These are phyloP conservation scores for Drosophila pegasa DNA, from an alignment of 2,888 invertebrate species.

Conservation along the genomic window DNA sequence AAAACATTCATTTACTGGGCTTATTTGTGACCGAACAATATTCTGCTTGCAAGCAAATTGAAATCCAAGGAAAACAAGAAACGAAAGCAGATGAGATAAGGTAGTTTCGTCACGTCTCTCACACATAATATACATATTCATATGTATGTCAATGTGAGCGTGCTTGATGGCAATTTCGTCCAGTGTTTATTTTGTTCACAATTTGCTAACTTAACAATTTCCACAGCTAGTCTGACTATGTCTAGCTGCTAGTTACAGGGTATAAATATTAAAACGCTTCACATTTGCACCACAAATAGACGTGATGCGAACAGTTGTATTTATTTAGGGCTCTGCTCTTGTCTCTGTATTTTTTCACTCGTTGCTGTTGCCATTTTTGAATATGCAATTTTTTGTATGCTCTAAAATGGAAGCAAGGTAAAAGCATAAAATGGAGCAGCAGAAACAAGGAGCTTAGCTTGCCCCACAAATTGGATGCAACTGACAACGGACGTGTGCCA, in stretches of 20 bases:
- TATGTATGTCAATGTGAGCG: too few relatives aligned
- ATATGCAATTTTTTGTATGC: conserved; percentile 35
- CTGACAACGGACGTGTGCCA: conserved; percentile 42
- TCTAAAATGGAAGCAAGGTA: conserved; percentile 6
- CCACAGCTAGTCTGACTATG: too few relatives aligned
- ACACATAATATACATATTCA: too few relatives aligned
- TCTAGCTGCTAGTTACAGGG: neutral
- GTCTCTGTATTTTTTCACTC: conserved; percentile 14
- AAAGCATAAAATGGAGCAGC: neutral
- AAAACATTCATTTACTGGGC: too few relatives aligned
- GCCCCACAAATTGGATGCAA: conserved; percentile 33
- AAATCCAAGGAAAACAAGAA: too few relatives aligned
- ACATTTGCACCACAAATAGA: conserved; percentile 38
- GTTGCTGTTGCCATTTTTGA: conserved; percentile 19
- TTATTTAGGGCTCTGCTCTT: conserved; percentile 20
- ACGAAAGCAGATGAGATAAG: too few relatives aligned
- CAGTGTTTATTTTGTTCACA: too few relatives aligned
- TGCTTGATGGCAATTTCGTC: too few relatives aligned
- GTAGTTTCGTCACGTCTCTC: too few relatives aligned
- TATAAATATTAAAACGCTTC: neutral
- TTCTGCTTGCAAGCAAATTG: too few relatives aligned
- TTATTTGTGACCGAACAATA: too few relatives aligned
- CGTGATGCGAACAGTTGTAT: conserved; percentile 17
- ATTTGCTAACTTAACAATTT: too few relatives aligned
- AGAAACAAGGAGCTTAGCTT: conserved; percentile 5